phyloP scores from a whole-genome alignment of 2,888 invertebrate genomes.

The Nineta flava region DNA sequence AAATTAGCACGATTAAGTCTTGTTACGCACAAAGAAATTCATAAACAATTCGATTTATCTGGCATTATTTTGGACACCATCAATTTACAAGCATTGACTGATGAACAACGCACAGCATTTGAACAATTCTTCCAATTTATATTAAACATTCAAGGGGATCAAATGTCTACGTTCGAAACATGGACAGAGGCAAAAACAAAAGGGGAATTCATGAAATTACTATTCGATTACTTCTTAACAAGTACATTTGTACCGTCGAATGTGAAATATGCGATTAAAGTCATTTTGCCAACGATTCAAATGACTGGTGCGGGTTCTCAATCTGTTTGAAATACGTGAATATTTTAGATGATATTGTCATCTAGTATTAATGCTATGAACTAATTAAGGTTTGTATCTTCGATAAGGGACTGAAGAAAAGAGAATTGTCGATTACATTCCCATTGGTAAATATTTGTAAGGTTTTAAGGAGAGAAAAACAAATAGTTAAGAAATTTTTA shows the following conservation, averaged over 20 bases:
- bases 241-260: constrained; percentile 7
- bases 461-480: neutral
- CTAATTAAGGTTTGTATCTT: no score
- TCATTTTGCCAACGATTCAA: constrained; percentile 9
- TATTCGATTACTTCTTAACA: constrained; percentile 10
- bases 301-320: constrained; percentile 12
- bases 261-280: constrained; percentile 10
- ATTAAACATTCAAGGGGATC: constrained; percentile 1
- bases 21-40: constrained; percentile 11
- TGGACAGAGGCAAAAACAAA: constrained; percentile 13
- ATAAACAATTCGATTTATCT: constrained; percentile 14
- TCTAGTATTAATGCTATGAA: no score
- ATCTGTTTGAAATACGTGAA: constrained; percentile 3
- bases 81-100: constrained; percentile 10
- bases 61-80: constrained; percentile 14
- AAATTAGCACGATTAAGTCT: neutral
- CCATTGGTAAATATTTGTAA: no score
- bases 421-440: no score
- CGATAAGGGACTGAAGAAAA: no score
- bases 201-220: constrained; percentile 12
- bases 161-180: constrained; percentile 7
- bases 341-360: no score
- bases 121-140: constrained; percentile 13
- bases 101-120: constrained; percentile 11
- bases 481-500: no score